Conservation (phyloP, 2,888 invertebrate species). For the Odontomyia ornata region DNA sequence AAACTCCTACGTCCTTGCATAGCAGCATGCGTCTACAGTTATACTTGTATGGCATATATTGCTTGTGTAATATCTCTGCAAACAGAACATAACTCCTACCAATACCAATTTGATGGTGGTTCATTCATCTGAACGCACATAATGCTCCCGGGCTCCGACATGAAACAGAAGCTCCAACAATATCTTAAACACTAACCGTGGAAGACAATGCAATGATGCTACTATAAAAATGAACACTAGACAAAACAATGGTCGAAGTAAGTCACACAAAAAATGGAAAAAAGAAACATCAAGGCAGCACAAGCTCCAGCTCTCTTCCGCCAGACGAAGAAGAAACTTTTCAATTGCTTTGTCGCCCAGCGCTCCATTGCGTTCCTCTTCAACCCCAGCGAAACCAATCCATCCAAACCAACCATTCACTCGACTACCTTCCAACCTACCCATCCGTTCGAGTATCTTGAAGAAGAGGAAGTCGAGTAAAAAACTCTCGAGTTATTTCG, state of each 20-base stretch:
- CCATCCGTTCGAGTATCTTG: neutral
- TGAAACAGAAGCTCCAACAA: neutral
- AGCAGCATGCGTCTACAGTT: no score
- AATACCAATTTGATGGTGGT: neutral
- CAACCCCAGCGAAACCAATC: neutral
- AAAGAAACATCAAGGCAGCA: neutral
- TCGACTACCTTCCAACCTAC: neutral
- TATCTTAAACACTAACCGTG: neutral
- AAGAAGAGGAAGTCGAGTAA: neutral
- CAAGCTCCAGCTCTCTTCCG: neutral
- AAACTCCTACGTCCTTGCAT: neutral
- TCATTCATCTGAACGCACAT: neutral
- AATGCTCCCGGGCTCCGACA: neutral
- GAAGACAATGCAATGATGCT: constrained; percentile 15
- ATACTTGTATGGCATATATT: no score
- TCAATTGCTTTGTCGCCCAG: neutral
- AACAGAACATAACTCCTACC: neutral
- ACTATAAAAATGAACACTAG: neutral
- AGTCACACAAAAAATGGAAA: neutral
- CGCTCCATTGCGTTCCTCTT: neutral
- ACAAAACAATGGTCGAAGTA: neutral
- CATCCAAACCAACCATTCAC: neutral
- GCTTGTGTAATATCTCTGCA: neutral
- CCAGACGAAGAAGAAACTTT: neutral
- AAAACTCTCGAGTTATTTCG: neutral